Conservation (phyloP, 2,888 invertebrate species). For the Lutraria lutraria region DNA sequence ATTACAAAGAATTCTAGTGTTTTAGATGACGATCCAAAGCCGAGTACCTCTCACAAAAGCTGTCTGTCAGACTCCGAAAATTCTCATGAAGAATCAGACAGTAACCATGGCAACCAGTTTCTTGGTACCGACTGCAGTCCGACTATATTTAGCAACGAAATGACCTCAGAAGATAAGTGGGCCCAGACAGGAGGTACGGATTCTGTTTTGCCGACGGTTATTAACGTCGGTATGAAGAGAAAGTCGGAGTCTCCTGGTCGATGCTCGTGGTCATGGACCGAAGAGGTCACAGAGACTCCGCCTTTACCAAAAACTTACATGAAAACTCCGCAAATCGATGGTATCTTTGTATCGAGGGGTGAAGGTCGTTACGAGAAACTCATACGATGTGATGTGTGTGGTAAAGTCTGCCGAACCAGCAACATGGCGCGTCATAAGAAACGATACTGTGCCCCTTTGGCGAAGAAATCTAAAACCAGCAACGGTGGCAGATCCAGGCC, state of each 20-base stretch:
- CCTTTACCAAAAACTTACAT: background rate
- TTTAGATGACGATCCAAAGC: background rate
- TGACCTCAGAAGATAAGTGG: background rate
- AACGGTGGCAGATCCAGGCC: too few species aligned
- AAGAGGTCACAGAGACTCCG: background rate
- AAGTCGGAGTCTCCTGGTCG: background rate
- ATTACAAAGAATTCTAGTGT: background rate
- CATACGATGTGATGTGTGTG: slow-evolving; percentile 62
- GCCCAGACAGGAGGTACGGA: background rate
- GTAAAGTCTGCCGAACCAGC: slow-evolving; percentile 63
- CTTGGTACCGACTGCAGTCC: background rate
- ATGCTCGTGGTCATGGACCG: background rate
- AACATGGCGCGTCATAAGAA: slow-evolving; percentile 69
- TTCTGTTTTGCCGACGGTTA: background rate
- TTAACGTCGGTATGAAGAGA: background rate
- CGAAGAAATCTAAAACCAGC: background rate
- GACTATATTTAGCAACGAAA: background rate
- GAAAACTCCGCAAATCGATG: slow-evolving; percentile 50
- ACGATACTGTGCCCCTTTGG: slow-evolving; percentile 46
- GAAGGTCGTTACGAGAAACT: slow-evolving; percentile 63
- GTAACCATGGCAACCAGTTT: background rate
- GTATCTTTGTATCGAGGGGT: slow-evolving; percentile 63
- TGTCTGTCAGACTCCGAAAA: background rate
- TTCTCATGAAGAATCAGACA: background rate
- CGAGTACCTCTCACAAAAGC: background rate